Conservation (phyloP, 2,113 vertebrate species). For the Plotosus lineatus region DNA sequence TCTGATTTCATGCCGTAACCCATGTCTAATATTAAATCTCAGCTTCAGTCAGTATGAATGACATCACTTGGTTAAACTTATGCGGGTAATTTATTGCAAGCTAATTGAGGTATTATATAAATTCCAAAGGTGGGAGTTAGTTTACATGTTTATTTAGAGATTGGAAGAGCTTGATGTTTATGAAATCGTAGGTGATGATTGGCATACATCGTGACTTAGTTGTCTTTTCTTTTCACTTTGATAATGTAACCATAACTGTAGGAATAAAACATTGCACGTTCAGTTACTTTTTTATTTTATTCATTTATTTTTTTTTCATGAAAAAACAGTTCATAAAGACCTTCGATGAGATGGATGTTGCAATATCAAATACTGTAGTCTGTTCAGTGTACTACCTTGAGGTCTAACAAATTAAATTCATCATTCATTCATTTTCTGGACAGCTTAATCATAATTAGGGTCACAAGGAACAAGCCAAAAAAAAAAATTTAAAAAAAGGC, state of each 20-base stretch:
- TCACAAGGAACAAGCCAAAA: too few species aligned
- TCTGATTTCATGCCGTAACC: conserved; percentile 7
- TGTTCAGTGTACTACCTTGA: too few species aligned
- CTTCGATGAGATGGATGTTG: too few species aligned
- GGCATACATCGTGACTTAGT: background rate
- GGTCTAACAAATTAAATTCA: too few species aligned
- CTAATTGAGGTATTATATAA: background rate
- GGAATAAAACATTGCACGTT: background rate
- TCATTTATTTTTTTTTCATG: too few species aligned
- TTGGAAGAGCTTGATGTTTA: background rate
- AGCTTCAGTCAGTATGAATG: background rate
- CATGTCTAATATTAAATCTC: conserved; percentile 9
- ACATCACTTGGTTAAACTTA: background rate
- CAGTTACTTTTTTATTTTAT: too few species aligned
- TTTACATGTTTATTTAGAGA: background rate
- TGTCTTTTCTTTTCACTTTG: background rate
- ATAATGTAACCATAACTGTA: background rate
- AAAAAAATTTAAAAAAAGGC: background rate
- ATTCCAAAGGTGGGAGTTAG: background rate
- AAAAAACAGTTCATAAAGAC: too few species aligned
- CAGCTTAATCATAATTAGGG: too few species aligned
- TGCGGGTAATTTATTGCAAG: background rate
- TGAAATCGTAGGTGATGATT: background rate
- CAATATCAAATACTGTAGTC: too few species aligned
- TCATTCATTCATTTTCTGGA: too few species aligned